These are phyloP conservation scores for Eufriesea mexicana DNA, from an alignment of 1,140 invertebrate genomes.

Conservation along the genomic window DNA sequence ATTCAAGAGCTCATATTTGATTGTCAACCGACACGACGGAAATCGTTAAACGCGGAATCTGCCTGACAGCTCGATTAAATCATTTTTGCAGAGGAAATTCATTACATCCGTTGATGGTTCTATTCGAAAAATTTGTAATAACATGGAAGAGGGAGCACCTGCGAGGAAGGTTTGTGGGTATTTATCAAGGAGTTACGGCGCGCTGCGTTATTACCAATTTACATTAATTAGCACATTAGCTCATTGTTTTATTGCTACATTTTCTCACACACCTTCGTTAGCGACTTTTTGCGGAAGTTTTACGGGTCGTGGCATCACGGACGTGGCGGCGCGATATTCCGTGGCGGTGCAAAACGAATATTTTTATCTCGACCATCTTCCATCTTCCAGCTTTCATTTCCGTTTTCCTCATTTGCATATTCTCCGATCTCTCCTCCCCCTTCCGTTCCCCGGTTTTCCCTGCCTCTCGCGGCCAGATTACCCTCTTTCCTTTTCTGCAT, in stretches of 20 bases:
- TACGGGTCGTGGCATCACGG: background rate
- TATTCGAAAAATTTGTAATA: background rate
- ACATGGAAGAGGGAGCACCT: background rate
- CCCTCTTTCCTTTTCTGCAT: background rate
- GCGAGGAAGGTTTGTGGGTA: background rate
- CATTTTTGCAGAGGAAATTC: background rate
- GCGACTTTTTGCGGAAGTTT: background rate
- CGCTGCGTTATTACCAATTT: background rate
- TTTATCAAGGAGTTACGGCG: background rate
- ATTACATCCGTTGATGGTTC: background rate
- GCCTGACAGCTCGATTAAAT: background rate
- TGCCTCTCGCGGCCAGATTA: too few species aligned
- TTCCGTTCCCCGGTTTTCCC: background rate
- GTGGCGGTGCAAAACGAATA: background rate
- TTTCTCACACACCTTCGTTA: background rate
- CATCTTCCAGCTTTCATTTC: constrained; percentile 9
- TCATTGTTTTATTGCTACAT: background rate
- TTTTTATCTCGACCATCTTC: background rate
- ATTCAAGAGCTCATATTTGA: background rate
- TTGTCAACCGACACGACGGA: background rate
- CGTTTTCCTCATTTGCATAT: constrained; percentile 9
- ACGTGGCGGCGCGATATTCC: background rate
- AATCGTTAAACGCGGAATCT: background rate
- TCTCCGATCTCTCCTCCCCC: background rate
- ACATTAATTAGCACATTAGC: background rate